Conservation (phyloP, 1,140 invertebrate genomes). For the Cardiocondyla obscurior region DNA sequence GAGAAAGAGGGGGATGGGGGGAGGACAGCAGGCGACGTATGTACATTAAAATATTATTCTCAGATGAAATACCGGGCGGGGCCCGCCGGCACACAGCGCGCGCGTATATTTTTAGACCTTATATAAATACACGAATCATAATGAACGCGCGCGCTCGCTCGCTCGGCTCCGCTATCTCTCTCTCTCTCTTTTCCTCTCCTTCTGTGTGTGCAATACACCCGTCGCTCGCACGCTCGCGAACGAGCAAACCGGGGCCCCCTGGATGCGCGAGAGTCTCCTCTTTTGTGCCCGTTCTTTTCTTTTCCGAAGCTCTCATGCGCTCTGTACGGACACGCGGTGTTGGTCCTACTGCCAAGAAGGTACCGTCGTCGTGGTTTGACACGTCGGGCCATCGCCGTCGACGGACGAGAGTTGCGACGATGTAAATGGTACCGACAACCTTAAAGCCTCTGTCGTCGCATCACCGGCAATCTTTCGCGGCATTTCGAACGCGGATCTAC, state of each 20-base stretch:
- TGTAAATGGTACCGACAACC: conserved; percentile 14
- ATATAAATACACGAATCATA: conserved; percentile 85
- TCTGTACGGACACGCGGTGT: conserved; percentile 26
- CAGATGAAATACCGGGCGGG: conserved; percentile 84
- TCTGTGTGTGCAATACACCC: conserved; percentile 53
- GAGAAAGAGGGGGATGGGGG: not conserved
- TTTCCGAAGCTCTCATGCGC: conserved; percentile 38
- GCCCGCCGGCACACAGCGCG: conserved; percentile 79
- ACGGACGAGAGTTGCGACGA: conserved; percentile 33
- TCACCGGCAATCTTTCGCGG: not conserved
- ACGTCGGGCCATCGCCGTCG: conserved; percentile 1
- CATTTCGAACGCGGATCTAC: not conserved
- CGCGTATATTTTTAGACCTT: conserved; percentile 84
- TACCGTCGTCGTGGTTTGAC: conserved; percentile 24
- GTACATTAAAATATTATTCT: conserved; percentile 85
- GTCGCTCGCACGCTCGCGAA: conserved; percentile 31
- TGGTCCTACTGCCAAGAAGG: conserved; percentile 10
- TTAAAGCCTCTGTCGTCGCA: conserved; percentile 37
- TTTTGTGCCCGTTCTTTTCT: conserved; percentile 64
- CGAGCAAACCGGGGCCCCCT: conserved; percentile 62
- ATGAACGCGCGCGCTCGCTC: conserved; percentile 78
- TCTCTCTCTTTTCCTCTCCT: conserved; percentile 59
- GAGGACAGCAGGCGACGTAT: conserved; percentile 66
- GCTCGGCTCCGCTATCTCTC: conserved; percentile 54
- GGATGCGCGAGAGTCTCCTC: conserved; percentile 53